Conservation (phyloP, 2,888 invertebrate species). For the Noctua janthina region DNA sequence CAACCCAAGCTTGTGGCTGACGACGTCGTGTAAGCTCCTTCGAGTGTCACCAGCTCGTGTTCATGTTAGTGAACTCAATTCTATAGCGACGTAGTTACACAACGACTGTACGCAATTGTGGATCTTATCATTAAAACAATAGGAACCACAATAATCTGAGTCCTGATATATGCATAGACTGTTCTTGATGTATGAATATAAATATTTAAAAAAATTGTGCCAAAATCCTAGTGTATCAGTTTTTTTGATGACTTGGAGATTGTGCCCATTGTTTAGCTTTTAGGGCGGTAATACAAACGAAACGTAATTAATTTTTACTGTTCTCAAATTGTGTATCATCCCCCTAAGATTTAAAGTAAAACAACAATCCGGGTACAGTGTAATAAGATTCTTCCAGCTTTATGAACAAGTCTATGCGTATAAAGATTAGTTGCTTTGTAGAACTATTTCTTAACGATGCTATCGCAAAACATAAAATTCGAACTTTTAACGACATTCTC, state of each 20-base stretch:
- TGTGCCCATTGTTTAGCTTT: neutral
- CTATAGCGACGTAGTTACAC: constrained; percentile 44
- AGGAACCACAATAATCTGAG: constrained; percentile 36
- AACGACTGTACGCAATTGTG: constrained; percentile 22
- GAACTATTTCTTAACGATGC: constrained; percentile 33
- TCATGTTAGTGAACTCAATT: constrained; percentile 55
- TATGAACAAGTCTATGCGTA: constrained; percentile 48
- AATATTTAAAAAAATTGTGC: constrained; percentile 13
- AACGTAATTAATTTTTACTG: neutral
- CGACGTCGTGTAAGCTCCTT: constrained; percentile 71
- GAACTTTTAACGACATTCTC: constrained; percentile 46
- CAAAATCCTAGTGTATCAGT: constrained; percentile 20
- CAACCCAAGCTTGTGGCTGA: constrained; percentile 70
- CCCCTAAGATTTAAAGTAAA: neutral
- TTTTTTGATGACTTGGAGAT: constrained; percentile 22
- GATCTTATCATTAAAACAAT: constrained; percentile 6
- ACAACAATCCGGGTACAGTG: constrained; percentile 39
- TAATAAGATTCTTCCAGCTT: constrained; percentile 10
- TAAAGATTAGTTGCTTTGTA: constrained; percentile 33
- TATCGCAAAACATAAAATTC: constrained; percentile 28
- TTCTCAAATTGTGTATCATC: neutral
- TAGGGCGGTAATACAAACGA: neutral
- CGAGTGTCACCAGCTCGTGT: constrained; percentile 29
- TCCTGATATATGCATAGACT: constrained; percentile 55
- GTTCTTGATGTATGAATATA: constrained; percentile 13